Conservation (phyloP, 2,888 invertebrate species). For the Neoascia interrupta region DNA sequence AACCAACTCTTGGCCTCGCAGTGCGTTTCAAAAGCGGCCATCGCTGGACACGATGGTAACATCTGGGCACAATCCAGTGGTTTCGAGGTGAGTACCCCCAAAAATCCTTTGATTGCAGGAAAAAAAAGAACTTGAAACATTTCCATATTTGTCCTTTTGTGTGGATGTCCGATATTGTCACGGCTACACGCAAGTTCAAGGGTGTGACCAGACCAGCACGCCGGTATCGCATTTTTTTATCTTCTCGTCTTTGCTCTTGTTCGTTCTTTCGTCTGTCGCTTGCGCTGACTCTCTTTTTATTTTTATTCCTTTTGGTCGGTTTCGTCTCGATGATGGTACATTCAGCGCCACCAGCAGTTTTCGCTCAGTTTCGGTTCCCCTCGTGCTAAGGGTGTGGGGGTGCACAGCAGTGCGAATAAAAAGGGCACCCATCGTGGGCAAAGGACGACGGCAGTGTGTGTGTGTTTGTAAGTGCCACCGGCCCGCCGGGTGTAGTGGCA, state of each 20-base stretch:
- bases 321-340: slow-evolving; percentile 3
- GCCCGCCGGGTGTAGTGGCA: slow-evolving; percentile 29
- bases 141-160: no score
- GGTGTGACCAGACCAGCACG: slow-evolving; percentile 78
- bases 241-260: slow-evolving; percentile 8
- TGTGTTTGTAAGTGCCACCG: no score
- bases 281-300: background rate
- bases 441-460: slow-evolving; percentile 27
- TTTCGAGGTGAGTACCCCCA: slow-evolving; percentile 91
- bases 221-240: slow-evolving; percentile 59
- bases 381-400: slow-evolving; percentile 55
- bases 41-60: slow-evolving; percentile 96
- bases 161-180: slow-evolving; percentile 43
- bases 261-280: background rate
- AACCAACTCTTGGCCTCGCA: slow-evolving; percentile 97
- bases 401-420: slow-evolving; percentile 32
- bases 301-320: slow-evolving; percentile 17
- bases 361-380: no score
- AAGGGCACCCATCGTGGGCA: no score
- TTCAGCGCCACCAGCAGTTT: slow-evolving; percentile 21
- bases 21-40: slow-evolving; percentile 96
- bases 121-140: no score
- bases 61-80: slow-evolving; percentile 96
- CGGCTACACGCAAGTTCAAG: slow-evolving; percentile 77
- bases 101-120: no score